Conservation (phyloP, 2,113 vertebrate species). For the Myiopsitta monachus region DNA sequence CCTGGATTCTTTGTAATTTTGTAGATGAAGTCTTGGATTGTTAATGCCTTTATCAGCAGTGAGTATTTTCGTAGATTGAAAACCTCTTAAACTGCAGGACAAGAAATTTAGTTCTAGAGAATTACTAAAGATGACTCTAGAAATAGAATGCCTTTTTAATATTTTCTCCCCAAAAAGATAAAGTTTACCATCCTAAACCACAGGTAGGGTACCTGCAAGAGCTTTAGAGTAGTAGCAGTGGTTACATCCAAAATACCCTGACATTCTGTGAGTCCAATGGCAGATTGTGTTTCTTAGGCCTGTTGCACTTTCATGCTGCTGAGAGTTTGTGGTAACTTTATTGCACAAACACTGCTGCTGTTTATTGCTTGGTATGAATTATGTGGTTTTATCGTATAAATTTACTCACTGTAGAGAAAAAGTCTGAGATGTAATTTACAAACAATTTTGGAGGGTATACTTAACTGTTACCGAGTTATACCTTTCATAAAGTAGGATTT, state of each 20-base stretch:
- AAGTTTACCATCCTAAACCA: not conserved
- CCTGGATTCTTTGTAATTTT: conserved; percentile 19
- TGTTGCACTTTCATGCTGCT: not conserved
- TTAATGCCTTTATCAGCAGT: conserved; percentile 27
- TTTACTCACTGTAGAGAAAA: not conserved
- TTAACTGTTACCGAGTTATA: not conserved
- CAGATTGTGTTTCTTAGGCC: not conserved
- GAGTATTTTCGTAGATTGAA: not conserved
- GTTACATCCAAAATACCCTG: not conserved
- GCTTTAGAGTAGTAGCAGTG: not conserved
- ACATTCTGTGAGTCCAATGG: not conserved
- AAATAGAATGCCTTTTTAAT: not conserved
- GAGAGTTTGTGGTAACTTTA: not conserved
- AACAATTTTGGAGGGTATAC: not conserved
- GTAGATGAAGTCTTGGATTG: not conserved
- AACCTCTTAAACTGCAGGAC: not conserved
- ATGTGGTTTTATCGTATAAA: not conserved
- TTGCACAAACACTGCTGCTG: not conserved
- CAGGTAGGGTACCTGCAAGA: not conserved
- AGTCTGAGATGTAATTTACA: not conserved
- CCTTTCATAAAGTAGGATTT: not conserved
- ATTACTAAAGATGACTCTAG: not conserved
- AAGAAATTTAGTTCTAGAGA: not conserved
- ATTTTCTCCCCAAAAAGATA: not conserved
- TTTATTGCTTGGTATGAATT: not conserved